Conservation (phyloP, 2,797 vertebrate genomes). For the Pseudocheirus occidentalis region DNA sequence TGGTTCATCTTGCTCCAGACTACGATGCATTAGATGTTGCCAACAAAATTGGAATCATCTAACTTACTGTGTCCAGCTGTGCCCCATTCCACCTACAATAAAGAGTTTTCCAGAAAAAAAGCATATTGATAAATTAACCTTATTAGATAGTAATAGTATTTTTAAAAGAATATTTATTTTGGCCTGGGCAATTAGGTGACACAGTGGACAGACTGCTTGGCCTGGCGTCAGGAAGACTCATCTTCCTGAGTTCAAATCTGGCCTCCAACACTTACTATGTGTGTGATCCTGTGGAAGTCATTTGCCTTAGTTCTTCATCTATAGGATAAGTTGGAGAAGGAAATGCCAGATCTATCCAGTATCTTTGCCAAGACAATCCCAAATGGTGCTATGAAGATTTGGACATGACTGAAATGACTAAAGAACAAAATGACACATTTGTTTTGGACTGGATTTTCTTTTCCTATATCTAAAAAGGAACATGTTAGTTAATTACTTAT, state of each 20-base stretch:
- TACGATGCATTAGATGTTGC: too few species aligned
- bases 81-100: too few species aligned
- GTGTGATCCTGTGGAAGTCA: background rate
- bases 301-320: background rate
- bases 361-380: background rate
- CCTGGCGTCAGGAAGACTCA: background rate
- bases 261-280: background rate
- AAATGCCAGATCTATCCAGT: background rate
- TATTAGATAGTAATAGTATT: background rate
- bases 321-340: background rate
- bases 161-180: background rate
- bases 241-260: background rate
- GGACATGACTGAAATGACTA: background rate
- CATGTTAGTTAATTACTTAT: background rate
- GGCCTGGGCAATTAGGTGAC: background rate
- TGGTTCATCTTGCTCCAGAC: too few species aligned
- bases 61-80: too few species aligned
- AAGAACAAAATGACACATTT: constrained; percentile 17
- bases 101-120: too few species aligned
- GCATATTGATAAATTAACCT: background rate
- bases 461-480: constrained; percentile 20
- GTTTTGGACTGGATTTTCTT: constrained; percentile 7
- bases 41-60: too few species aligned
- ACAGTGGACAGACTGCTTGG: background rate
- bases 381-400: background rate